Conservation (phyloP, 2,113 vertebrate genomes). For the Raja brachyura region DNA sequence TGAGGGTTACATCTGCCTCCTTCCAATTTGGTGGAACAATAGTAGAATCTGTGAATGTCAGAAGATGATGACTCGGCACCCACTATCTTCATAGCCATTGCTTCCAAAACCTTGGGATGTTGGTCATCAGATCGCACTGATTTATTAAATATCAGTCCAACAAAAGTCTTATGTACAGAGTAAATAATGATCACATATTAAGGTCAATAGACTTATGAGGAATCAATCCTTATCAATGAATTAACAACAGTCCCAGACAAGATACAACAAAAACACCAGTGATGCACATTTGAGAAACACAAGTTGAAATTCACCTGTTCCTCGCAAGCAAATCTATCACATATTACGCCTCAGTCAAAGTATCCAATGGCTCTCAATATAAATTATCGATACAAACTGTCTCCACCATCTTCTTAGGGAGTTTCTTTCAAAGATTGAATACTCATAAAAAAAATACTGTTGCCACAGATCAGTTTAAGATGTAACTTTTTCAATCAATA, state of each 20-base stretch:
- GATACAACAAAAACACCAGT: not conserved
- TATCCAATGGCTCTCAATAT: too few species aligned
- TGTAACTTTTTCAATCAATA: too few species aligned
- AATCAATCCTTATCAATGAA: slow-evolving; percentile 4
- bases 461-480: too few species aligned
- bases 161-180: not conserved
- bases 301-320: not conserved
- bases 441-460: not conserved
- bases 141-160: not conserved
- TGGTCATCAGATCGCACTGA: too few species aligned
- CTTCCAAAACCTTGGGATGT: too few species aligned
- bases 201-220: not conserved
- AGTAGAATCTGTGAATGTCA: too few species aligned
- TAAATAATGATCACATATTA: not conserved
- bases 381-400: not conserved
- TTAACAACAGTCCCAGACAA: not conserved
- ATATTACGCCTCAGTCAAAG: not conserved
- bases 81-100: too few species aligned
- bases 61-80: too few species aligned
- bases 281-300: not conserved
- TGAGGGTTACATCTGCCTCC: too few species aligned
- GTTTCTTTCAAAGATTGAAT: not conserved
- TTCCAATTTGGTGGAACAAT: too few species aligned
- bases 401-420: not conserved
- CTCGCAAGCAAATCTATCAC: not conserved